Base-by-base conservation (phyloP, 92 coral and sea anemone species). In the Paragorgia papillata region DNA sequence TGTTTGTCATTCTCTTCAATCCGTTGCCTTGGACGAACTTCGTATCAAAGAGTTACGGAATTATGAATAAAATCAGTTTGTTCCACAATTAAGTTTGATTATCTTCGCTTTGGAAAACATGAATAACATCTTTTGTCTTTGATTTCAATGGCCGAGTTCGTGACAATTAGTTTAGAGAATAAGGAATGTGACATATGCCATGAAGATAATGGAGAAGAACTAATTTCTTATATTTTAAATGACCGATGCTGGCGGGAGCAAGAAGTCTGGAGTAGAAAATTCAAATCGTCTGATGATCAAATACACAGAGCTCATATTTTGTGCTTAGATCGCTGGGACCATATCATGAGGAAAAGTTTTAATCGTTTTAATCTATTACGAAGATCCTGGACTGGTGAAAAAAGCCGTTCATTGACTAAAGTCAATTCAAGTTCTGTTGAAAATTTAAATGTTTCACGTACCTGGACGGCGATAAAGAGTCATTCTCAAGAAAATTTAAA, bases 191-290 rank as follows among this genome's bases (percentile, higher is more conserved):
- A 89, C 73, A 92, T 92, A 20, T 92, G 97, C 56, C 81, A 85
- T 27, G 96, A 92, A 75, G 95, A 92, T 46, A 92, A 93, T 7
- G 95, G 95, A 14, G 97, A 92, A 73, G 89, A 89, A 26, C 61
- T 92, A 69, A 84, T 92, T 39, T 80, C 90, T 34, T 89, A 90
- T 65, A 84, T 92, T 44, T 74, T 92, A 66, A 88, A 83, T 80
- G 90, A 89, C 62, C 86, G 87, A 22, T 89, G 88, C 80, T 78
- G 86, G 0, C 75, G 88, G 33, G 30, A 56, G 30, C 62, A 56
- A 56, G 15, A 22, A 25, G 66, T 80, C 7, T 70, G 82, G 4
- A 63, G 26, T 28, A 85, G 82, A 17, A 32, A 53, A 18, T 57
- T 68, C 2, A 37, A 54, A 22, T 55, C 50, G 57, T 63, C 70